Conservation (phyloP, 2,888 invertebrate genomes). For the Notocelia uddmanniana region DNA sequence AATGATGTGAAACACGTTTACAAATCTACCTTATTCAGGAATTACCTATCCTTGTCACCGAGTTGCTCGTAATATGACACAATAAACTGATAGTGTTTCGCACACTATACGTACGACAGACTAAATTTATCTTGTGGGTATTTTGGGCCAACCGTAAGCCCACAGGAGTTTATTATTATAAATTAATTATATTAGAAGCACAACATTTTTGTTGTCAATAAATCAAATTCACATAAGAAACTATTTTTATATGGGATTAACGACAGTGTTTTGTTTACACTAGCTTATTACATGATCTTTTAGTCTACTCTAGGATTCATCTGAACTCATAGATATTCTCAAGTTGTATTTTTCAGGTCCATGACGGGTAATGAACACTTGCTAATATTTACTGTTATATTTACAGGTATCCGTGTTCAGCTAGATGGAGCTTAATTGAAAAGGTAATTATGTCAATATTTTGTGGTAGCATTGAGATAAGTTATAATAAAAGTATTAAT, state of each 20-base stretch:
- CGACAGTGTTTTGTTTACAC: neutral
- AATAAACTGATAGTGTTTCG: neutral
- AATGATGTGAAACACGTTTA: neutral
- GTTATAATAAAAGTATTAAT: neutral
- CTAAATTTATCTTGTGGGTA: too few species aligned
- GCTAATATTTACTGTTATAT: conserved; percentile 57
- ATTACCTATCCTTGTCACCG: neutral
- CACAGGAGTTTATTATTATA: too few species aligned
- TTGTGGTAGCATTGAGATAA: neutral
- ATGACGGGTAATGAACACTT: neutral
- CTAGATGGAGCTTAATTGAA: conserved; percentile 60
- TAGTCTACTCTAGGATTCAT: neutral
- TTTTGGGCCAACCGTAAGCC: too few species aligned
- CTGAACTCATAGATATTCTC: neutral
- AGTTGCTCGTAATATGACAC: neutral
- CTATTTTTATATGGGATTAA: neutral
- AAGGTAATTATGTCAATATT: conserved; percentile 60
- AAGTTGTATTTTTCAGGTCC: conserved; percentile 22
- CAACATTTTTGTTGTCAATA: neutral
- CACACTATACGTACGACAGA: too few species aligned
- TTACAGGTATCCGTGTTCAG: conserved; percentile 80
- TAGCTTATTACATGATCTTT: neutral
- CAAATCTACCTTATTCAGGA: neutral
- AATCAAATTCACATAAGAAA: neutral
- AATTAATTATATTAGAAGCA: neutral